A percentile compares a stretch with the other conserved stretches of the same genome.
These are phyloP conservation scores for Salmo trutta DNA, from an alignment of 2,797 vertebrate species.

Conservation along the genomic window DNA sequence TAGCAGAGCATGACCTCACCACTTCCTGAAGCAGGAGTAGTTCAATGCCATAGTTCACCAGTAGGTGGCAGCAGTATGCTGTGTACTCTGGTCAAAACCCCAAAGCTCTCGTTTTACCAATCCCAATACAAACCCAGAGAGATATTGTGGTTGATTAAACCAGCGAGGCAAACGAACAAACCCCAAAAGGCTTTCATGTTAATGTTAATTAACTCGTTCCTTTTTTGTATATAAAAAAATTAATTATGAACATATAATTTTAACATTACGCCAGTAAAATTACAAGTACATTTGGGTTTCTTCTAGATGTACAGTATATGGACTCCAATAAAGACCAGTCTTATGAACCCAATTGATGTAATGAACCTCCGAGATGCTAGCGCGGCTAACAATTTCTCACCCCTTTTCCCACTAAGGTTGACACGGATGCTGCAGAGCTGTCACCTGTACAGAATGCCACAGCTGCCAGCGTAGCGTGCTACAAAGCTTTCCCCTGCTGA, in stretches of 20 bases:
- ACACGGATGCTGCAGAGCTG: constrained; percentile 56
- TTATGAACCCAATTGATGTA: constrained; percentile 66
- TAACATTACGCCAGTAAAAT: background rate
- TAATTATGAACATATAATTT: background rate
- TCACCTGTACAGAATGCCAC: constrained; percentile 69
- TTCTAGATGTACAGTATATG: background rate
- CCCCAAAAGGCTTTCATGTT: background rate
- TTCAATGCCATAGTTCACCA: constrained; percentile 42
- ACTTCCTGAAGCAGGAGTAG: background rate
- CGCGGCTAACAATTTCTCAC: constrained; percentile 68
- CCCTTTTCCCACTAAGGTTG: constrained; percentile 65
- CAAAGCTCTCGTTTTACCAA: background rate
- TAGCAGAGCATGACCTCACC: constrained; percentile 43
- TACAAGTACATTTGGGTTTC: background rate
- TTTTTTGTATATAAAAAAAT: background rate
- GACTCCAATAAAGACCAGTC: constrained; percentile 60
- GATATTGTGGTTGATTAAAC: background rate
- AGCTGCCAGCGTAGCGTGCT: constrained; percentile 61
- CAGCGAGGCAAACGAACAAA: background rate
- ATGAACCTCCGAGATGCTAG: constrained; percentile 52
- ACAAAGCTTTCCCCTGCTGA: constrained; percentile 70
- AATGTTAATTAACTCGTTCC: background rate
- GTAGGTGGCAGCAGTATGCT: constrained; percentile 72
- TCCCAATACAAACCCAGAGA: background rate
- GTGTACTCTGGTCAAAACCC: constrained; percentile 21